Evolutionary conservation across 2,113 vertebrate genomes (phyloP).

Genomic region (Saguinus imperator): DNA sequence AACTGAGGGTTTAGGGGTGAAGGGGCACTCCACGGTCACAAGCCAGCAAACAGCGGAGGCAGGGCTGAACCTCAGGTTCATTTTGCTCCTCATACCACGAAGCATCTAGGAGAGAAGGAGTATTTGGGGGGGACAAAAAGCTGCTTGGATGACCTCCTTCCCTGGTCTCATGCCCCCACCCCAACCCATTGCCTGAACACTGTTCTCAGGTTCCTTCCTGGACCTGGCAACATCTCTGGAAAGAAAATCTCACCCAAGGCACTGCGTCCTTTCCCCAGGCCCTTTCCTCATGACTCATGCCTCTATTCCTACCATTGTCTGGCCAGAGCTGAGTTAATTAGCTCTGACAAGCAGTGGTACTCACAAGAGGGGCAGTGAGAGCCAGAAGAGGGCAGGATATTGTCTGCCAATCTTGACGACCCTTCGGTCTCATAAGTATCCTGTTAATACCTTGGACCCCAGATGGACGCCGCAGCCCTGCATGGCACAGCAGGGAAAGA

Average conservation of each 20-base stretch:
- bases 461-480: not conserved
- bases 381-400: conserved; percentile 18
- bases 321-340: conserved; percentile 40
- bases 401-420: not conserved
- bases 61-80: not conserved
- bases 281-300: not conserved
- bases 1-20: not conserved
- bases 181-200: not conserved
- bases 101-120: not conserved
- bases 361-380: conserved; percentile 18
- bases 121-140: not conserved
- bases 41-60: not conserved
- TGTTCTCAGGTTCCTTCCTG: not conserved
- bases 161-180: not conserved
- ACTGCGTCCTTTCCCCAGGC: not conserved
- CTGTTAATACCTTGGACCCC: not conserved
- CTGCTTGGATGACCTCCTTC: not conserved
- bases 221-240: not conserved
- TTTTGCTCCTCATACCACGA: accelerated
- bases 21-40: not conserved
- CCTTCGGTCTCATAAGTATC: conserved; percentile 8
- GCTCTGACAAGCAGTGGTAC: conserved; percentile 34
- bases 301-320: not conserved
- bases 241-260: not conserved
- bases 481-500: no score